phyloP scores from a whole-genome alignment of 2,797 vertebrate genomes.

The Oceanodroma leucorhoa region DNA sequence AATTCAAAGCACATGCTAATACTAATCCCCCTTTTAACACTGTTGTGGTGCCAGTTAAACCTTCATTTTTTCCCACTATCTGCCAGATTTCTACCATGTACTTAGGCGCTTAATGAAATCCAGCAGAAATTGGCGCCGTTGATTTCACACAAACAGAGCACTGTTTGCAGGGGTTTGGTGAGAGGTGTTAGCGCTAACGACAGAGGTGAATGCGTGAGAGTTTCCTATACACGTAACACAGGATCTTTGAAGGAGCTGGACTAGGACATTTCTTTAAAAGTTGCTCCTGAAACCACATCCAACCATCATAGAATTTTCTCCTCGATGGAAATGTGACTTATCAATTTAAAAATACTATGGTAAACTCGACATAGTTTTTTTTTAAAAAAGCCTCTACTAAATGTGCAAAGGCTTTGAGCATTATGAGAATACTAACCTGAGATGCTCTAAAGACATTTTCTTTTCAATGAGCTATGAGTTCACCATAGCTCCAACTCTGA shows the following conservation, averaged over 20 bases:
- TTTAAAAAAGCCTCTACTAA: neutral
- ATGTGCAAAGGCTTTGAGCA: neutral
- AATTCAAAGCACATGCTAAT: conserved; percentile 63
- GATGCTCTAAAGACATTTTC: neutral
- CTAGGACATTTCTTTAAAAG: neutral
- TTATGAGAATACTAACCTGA: neutral
- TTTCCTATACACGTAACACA: neutral
- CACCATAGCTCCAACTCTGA: neutral
- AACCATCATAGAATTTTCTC: neutral
- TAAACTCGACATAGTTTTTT: neutral
- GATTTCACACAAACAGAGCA: neutral
- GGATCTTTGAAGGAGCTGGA: neutral
- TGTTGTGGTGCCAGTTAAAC: conserved; percentile 42
- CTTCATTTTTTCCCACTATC: conserved; percentile 13
- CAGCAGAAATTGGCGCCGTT: neutral
- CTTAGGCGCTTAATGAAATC: neutral
- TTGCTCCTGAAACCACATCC: neutral
- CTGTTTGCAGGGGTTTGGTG: neutral
- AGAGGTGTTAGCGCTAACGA: neutral
- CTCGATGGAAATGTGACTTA: neutral
- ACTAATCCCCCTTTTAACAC: conserved; percentile 64
- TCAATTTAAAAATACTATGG: neutral
- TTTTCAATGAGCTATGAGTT: neutral
- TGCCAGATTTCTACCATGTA: neutral
- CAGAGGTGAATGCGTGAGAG: neutral